These are phyloP conservation scores for Linyphia triangularis DNA, from an alignment of 2,888 invertebrate species.

Conservation along the genomic window DNA sequence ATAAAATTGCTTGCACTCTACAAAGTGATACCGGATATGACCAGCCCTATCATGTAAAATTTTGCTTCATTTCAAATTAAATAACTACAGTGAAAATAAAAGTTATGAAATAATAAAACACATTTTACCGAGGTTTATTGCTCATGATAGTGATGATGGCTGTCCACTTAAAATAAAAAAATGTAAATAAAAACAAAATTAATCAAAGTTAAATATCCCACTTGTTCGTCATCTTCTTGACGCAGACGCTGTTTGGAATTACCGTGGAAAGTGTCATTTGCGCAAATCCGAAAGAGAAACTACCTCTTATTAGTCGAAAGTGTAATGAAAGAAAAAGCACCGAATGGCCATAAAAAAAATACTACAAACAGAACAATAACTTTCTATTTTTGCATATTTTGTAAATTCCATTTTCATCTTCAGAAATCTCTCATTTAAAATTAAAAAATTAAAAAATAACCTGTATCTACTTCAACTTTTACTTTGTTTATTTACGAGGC, in stretches of 20 bases:
- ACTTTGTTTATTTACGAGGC: background rate
- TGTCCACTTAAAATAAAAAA: background rate
- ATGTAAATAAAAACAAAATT: background rate
- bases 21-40: constrained; percentile 8
- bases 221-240: constrained; percentile 37
- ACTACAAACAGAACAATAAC: background rate
- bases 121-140: constrained; percentile 47
- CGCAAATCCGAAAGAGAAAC: constrained; percentile 1
- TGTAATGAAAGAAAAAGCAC: background rate
- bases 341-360: background rate
- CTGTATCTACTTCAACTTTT: background rate
- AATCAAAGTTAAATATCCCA: constrained; percentile 70
- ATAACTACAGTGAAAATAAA: background rate
- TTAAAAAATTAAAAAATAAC: no score
- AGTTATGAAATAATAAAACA: background rate
- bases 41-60: no score
- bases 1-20: no score
- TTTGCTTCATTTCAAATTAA: background rate
- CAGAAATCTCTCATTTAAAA: background rate
- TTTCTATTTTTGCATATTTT: no score
- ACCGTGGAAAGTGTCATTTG: background rate
- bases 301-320: no score
- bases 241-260: constrained; percentile 57
- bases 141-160: constrained; percentile 11
- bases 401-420: no score